Evolutionary conservation across 2,113 vertebrate species (phyloP), one percentile per base, ranked within the genome.

Genomic region (Amblyopsis rosae): DNA sequence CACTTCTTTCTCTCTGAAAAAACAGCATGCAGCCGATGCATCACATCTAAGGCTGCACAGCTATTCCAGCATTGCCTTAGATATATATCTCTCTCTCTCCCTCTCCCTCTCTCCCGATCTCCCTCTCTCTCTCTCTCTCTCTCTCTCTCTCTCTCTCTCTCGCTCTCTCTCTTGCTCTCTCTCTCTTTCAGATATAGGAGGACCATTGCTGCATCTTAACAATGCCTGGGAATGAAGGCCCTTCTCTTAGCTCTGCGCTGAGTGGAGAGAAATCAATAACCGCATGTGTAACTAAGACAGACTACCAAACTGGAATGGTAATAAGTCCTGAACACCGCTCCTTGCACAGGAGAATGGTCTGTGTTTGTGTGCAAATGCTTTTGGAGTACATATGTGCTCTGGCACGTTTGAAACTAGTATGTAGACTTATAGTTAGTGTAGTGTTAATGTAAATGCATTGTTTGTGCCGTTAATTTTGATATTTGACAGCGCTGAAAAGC

Each of bases 121-220:
- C 62, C n/a, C n/a, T n/a, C 26, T 26, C 26, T 2, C 26, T 26
- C 26, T 26, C 26, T 26, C 26, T 26, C 2, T 26, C 5, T 12
- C 47, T 51, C 47, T 33, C 49, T 26, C 48, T 65, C 57, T 32
- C 17, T 32, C 57, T n/a, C 35, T 41, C 59, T 33, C 59, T 41
- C 59, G 32, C 47, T 63, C 33, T 16, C 59, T 41, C n/a, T 56
- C 54, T 19, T 16, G 16, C 33, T 46, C 59, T 16, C 33, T 61
- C 62, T 64, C 62, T 64, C 62, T 35, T 60, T 62, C 65, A 65
- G 70, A 69, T 68, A 69, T 63, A 58, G 69, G 53, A 63, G 62
- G 73, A 82, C 74, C 17, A 70, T 68, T 41, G 70, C 82, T 85
- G 85, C 76, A 81, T 87, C 74, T 80, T 80, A 82, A 82, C 76